phyloP scores from a whole-genome alignment of 2,797 vertebrate species.

The Gymnothorax javanicus region DNA sequence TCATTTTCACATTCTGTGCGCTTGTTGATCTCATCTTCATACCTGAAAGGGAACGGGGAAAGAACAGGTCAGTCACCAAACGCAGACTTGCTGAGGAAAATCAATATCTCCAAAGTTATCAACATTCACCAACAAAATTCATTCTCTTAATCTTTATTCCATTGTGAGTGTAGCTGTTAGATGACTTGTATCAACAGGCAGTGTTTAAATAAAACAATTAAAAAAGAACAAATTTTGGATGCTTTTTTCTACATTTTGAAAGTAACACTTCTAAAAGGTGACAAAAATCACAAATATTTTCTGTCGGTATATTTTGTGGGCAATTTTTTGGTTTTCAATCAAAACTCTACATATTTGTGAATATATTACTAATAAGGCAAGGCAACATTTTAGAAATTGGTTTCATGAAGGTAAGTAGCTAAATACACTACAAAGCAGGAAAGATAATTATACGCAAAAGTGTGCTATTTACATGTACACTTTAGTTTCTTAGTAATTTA shows the following conservation, averaged over 20 bases:
- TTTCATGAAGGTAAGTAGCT: too few relatives aligned
- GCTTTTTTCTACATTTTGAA: neutral
- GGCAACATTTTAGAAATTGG: too few relatives aligned
- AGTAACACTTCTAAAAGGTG: neutral
- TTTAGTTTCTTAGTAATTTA: neutral
- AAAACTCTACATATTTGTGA: neutral
- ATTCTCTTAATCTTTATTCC: neutral
- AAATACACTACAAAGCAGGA: neutral
- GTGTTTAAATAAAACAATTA: neutral
- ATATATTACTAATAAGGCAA: neutral
- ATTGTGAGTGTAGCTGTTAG: neutral
- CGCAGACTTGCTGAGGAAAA: neutral
- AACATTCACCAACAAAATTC: neutral
- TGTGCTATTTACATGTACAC: neutral
- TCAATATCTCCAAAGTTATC: neutral
- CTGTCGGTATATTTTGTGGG: neutral
- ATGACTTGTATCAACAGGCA: neutral
- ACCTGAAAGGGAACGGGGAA: conserved; percentile 66
- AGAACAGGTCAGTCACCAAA: neutral
- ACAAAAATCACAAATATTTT: neutral
- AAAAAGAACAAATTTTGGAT: neutral
- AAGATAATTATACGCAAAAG: neutral
- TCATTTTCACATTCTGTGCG: conserved; percentile 94
- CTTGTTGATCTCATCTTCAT: conserved; percentile 96
- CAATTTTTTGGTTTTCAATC: neutral